Conservation (phyloP, 2,888 invertebrate species). For the Dryomyza anilis region DNA sequence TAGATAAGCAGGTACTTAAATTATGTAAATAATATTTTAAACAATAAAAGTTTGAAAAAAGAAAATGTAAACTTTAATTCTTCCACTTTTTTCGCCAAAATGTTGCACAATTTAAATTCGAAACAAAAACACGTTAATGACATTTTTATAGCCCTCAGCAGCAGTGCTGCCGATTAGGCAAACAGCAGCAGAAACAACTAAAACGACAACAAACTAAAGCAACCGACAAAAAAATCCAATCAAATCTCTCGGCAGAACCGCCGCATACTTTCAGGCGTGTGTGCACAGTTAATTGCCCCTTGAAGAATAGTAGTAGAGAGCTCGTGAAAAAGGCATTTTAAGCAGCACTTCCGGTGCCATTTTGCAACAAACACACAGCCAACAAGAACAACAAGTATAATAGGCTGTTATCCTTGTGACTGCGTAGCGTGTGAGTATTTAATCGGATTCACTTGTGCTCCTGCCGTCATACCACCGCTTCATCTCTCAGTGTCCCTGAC, state of each 20-base stretch:
- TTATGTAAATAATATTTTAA: no score
- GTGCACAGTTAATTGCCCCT: slow-evolving; percentile 53
- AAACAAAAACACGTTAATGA: background rate
- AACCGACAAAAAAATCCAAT: slow-evolving; percentile 4
- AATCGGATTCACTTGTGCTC: slow-evolving; percentile 18
- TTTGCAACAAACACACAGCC: slow-evolving; percentile 18
- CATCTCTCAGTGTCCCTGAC: no score
- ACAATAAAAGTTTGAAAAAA: no score
- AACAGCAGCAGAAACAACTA: background rate
- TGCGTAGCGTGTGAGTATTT: slow-evolving; percentile 19
- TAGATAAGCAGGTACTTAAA: no score
- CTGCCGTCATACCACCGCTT: no score
- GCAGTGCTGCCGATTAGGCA: background rate
- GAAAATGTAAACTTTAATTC: no score
- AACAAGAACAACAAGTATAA: slow-evolving; percentile 26
- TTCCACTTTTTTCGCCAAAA: no score
- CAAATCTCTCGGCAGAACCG: slow-evolving; percentile 11
- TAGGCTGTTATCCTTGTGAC: slow-evolving; percentile 5
- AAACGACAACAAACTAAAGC: background rate
- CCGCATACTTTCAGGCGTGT: slow-evolving; percentile 28
- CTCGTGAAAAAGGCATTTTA: slow-evolving; percentile 41
- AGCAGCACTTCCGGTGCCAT: slow-evolving; percentile 39
- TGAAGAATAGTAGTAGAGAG: slow-evolving; percentile 48
- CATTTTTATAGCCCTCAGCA: background rate
- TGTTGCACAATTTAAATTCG: no score